phyloP scores from a whole-genome alignment of 1,140 invertebrate genomes.

The Drosophila subpulchrella region DNA sequence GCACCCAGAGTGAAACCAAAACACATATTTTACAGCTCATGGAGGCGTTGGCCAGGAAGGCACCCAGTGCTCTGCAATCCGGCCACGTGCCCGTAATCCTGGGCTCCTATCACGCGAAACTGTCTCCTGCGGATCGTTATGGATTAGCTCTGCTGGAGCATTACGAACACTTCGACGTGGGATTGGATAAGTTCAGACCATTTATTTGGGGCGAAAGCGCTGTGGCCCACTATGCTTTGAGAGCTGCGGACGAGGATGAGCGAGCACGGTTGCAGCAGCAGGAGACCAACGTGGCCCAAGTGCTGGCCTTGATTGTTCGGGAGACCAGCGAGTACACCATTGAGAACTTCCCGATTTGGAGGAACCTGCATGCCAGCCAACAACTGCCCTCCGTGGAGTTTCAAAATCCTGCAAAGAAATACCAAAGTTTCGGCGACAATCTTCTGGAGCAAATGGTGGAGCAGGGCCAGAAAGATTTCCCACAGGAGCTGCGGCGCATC shows the following conservation, averaged over 20 bases:
- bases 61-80: conserved; percentile 86
- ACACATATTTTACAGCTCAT: conserved; percentile 87
- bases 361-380: conserved; percentile 62
- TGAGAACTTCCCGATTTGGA: conserved; percentile 87
- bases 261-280: conserved; percentile 86
- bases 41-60: conserved; percentile 86
- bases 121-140: conserved; percentile 87
- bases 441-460: conserved; percentile 66
- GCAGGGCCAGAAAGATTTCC: conserved; percentile 41
- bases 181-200: conserved; percentile 89
- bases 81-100: conserved; percentile 90
- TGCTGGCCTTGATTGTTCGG: conserved; percentile 89
- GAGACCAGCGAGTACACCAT: conserved; percentile 88
- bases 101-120: conserved; percentile 89
- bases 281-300: conserved; percentile 89
- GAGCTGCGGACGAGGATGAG: conserved; percentile 86
- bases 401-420: conserved; percentile 42
- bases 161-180: conserved; percentile 87
- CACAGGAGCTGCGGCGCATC: conserved; percentile 52
- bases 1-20: conserved; percentile 85
- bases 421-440: conserved; percentile 63
- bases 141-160: conserved; percentile 87
- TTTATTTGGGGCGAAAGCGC: conserved; percentile 92
- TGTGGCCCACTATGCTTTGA: conserved; percentile 90
- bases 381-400: conserved; percentile 70